Base-by-base conservation (phyloP, 2,888 invertebrate species). In the Volucella zonaria region DNA sequence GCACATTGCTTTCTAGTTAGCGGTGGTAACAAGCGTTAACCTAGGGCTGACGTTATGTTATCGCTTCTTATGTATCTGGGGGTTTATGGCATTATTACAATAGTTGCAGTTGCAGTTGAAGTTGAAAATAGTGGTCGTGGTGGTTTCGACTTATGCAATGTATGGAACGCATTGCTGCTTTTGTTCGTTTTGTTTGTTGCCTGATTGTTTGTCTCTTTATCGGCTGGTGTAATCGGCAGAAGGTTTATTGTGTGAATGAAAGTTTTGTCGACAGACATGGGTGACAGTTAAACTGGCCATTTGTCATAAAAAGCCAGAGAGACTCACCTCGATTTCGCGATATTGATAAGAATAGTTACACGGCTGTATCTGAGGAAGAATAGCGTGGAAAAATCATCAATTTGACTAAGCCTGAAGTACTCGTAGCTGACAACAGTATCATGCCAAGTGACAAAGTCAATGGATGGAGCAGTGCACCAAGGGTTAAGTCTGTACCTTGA, bases 81-180 rank as follows among this genome's bases (percentile, higher is more conserved):
- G 73, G 70, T 75, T 83, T 78, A 83, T 83, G 70, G 83, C 70
- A 80, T 73, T 82, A 80, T 80, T 83, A 80, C 80, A 73, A 73
- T 81, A 51, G 74, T 40, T 51, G 43, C 31, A 70, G 70, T 64
- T 51, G 42, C 54, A 51, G 58, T 56, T 56, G 61, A 79, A 51
- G 58, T 56, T 56, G 56, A 82, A 78, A 62, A 67, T 73, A 74
- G 68, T 54, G 67, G 18, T 38, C 10, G 31, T 40, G 1, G 68
- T 52, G 42, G 49, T 15, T 76, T 81, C 64, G 70, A 77, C 66
- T 77, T 67, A n/a, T 61, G 56, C 73, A 49, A 31, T 31, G 58
- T 64, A 40, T 61, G 68, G 23, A 79, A 82, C 82, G 82, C 82
- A 82, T 82, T 79, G 74, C 59, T 59, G 74, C 67, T 59, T 75